Evolutionary conservation across 2,888 invertebrate species (phyloP), one percentile per base, ranked within the genome.

Genomic region (Ptycholaimellus sp.): DNA sequence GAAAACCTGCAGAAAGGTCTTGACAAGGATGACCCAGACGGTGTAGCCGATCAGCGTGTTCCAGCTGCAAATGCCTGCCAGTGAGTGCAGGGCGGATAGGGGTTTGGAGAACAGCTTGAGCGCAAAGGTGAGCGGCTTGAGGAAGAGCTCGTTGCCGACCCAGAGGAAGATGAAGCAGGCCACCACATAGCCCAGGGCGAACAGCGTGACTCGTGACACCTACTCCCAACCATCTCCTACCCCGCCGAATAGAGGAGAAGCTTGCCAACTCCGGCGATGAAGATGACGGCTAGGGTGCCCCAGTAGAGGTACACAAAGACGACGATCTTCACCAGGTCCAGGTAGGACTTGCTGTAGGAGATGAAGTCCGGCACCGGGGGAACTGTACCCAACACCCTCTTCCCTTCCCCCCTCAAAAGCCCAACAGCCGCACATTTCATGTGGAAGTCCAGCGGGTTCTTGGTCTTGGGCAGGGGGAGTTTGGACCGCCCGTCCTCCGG

Each of bases 121-220:
- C 13, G 27, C 41, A 27, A 39, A 27, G 2, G 16, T 28, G 38
- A 83, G 74, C 0, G 87, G 85, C 44, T 79, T 69, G 33, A 87
- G 66, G 57, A 90, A 85, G 57, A 90, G 76, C 56, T 90, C 87
- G 17, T 83, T 80, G 28, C 93, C 93, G 62, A 81, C 81, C 93
- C 93, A 96, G 28, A 96, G 69, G 62, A 93, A 90, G 46, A 81
- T 69, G 60, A 93, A 96, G 1, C 85, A 80, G 2, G 85, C 83
- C 39, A 87, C 71, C 13, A 96, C 69, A 59, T 96, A 96, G 23
- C 90, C 90, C 60, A 93, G 68, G 0, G 87, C 85, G 64, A 93
- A 81, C 23, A 93, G 63, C 57, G 82, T 87, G 18, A 85, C n/a
- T 16, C 82, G 33, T 6, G 16, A 13, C 21, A 11, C 21, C 9